These are phyloP conservation scores for Mythimna albipuncta DNA, from an alignment of 2,888 invertebrate species.

Conservation along the genomic window DNA sequence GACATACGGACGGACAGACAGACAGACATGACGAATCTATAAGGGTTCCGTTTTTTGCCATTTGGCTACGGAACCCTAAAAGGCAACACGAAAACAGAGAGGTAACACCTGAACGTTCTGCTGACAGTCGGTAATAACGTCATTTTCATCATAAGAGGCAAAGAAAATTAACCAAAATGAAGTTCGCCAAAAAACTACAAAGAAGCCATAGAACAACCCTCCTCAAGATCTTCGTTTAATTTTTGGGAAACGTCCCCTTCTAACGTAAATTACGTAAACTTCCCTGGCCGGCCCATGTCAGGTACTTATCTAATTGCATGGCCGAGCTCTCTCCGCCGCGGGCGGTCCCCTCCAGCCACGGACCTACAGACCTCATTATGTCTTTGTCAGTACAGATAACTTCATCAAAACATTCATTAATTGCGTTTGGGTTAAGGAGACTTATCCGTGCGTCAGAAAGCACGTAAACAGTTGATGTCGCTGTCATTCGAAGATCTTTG, in stretches of 20 bases:
- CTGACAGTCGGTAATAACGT: too few relatives aligned
- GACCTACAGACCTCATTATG: slow-evolving; percentile 9
- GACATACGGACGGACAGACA: too few relatives aligned
- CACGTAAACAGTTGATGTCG: too few relatives aligned
- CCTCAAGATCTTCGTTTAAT: background rate
- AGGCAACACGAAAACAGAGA: too few relatives aligned
- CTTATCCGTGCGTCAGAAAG: too few relatives aligned
- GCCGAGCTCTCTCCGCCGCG: slow-evolving; percentile 16
- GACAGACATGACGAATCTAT: too few relatives aligned
- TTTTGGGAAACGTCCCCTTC: background rate
- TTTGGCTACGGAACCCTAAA: too few relatives aligned
- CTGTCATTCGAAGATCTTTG: too few relatives aligned
- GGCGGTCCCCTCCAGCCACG: slow-evolving; percentile 29
- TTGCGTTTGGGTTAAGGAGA: background rate
- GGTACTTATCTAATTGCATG: slow-evolving; percentile 17
- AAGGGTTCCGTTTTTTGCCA: too few relatives aligned
- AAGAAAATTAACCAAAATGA: too few relatives aligned
- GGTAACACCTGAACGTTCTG: too few relatives aligned
- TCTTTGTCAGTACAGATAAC: slow-evolving; percentile 11
- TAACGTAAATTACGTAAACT: slow-evolving; percentile 10
- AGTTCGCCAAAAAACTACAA: background rate
- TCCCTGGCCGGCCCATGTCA: slow-evolving; percentile 1
- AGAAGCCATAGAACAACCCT: background rate
- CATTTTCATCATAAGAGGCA: too few relatives aligned
- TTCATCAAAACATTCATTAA: slow-evolving; percentile 18